Conservation (phyloP, 2,888 invertebrate genomes). For the Phania funesta region DNA sequence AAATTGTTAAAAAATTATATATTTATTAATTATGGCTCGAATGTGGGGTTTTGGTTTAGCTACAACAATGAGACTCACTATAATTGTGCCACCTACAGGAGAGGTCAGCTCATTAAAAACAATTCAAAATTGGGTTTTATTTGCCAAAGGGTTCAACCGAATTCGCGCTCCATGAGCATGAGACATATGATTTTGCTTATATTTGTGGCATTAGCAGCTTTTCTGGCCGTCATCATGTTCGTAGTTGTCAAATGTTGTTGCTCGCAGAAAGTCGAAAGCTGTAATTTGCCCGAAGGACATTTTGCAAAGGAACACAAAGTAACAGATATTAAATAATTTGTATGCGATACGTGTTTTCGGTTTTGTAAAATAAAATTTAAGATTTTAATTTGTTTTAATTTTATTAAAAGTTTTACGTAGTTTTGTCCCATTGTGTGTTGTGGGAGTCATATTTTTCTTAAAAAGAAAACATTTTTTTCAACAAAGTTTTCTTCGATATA, state of each 20-base stretch:
- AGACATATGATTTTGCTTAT: conserved; percentile 37
- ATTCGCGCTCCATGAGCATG: neutral
- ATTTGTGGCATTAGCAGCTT: neutral
- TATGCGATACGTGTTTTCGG: neutral
- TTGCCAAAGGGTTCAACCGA: neutral
- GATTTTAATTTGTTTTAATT: too few species aligned
- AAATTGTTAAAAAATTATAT: conserved; percentile 7
- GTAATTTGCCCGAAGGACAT: neutral
- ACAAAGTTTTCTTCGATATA: too few species aligned
- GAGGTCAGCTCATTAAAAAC: neutral
- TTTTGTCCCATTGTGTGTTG: too few species aligned
- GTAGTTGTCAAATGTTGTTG: neutral
- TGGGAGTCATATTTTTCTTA: too few species aligned
- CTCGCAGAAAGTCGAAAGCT: neutral
- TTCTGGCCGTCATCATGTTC: neutral
- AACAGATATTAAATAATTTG: neutral
- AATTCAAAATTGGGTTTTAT: conserved; percentile 33
- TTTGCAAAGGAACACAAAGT: neutral
- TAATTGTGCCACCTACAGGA: conserved; percentile 8
- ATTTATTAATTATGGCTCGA: conserved; percentile 27
- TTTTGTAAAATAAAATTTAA: too few species aligned
- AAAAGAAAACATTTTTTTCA: too few species aligned
- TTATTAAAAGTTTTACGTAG: too few species aligned
- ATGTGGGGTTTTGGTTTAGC: conserved; percentile 29
- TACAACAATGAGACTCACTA: conserved; percentile 17